Base-by-base conservation (phyloP, 2,888 invertebrate species). In the Cataglyphis rosenhaueri region DNA sequence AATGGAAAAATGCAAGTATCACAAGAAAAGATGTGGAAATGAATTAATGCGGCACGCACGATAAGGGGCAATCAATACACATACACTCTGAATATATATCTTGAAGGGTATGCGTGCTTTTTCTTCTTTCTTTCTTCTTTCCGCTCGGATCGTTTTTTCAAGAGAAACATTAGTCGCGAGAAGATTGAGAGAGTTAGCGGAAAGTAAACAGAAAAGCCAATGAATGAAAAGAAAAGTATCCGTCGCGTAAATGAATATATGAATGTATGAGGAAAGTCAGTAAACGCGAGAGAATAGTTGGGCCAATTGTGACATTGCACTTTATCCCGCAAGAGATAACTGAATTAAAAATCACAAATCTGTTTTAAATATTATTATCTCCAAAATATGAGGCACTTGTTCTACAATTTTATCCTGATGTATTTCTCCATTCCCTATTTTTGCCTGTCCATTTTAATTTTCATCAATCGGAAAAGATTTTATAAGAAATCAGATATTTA, bases 41-140 rank as follows among this genome's bases (percentile, higher is more conserved):
- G 75, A 85, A 87, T 87, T 89, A 44, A 88, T 85, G 66, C 81
- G 75, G 74, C 82, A 76, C 55, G 35, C 62, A 57, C 75, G 82
- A 87, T 88, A 89, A 84, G 68, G 38, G 71, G 44, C 71, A 52
- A 29, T 29, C 29, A 29, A 29, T 29, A 29, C 29, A 29, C 29
- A 29, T 29, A 12, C 35, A n/a, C 81, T 79, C 78, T 79, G 71
- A 71, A 73, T 32, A 57, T 59, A 59, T 15, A 12, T 38, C 25
- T 76, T 15, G 76, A 66, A 9, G 75, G 55, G n/a, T 76, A 12
- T 35, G n/a, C 18, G 12, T 0, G n/a, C 6, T 15, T 8, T 35
- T 18, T 57, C 57, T 15, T 55, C 15, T 44, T 44, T 44, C 8
- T 78, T 12, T 78, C 21, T 48, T 52, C 8, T 73, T 44, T 35